phyloP scores from a whole-genome alignment of 2,797 vertebrate genomes.

The Acanthurus lineatus region DNA sequence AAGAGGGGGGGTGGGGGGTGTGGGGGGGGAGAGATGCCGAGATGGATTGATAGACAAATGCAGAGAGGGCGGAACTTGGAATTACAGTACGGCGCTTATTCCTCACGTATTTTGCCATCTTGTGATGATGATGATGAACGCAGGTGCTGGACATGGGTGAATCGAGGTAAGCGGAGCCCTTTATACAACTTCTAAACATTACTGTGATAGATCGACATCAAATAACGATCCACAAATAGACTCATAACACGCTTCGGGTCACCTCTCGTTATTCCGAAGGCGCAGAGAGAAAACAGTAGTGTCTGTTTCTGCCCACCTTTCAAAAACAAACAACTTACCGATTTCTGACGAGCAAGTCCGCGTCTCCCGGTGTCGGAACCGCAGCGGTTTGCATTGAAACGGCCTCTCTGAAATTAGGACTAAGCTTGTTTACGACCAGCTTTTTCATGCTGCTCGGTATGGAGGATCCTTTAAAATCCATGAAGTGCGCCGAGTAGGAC shows the following conservation, averaged over 20 bases:
- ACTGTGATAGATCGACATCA: conserved; percentile 33
- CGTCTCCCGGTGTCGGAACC: conserved; percentile 92
- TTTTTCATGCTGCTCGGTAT: conserved; percentile 92
- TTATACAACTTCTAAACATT: conserved; percentile 74
- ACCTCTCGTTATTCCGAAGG: neutral
- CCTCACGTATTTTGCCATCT: conserved; percentile 77
- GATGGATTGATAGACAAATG: conserved; percentile 86
- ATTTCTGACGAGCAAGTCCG: conserved; percentile 93
- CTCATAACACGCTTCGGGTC: conserved; percentile 32
- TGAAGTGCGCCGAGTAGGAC: conserved; percentile 94
- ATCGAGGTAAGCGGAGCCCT: conserved; percentile 76
- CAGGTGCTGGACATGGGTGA: conserved; percentile 76
- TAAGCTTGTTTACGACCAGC: conserved; percentile 91
- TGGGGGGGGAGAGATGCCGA: conserved; percentile 69
- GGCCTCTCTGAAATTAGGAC: conserved; percentile 90
- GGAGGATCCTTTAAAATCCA: conserved; percentile 93
- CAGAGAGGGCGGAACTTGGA: conserved; percentile 83
- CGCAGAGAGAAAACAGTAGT: conserved; percentile 6
- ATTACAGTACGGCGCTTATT: conserved; percentile 77
- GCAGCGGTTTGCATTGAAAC: conserved; percentile 85
- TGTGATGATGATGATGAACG: conserved; percentile 78
- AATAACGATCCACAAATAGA: conserved; percentile 22
- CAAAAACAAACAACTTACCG: conserved; percentile 87
- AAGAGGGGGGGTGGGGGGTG: conserved; percentile 24
- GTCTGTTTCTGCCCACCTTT: conserved; percentile 16